Base-by-base conservation (phyloP, 2,797 vertebrate genomes). In the Oreonectes daqikongensis region DNA sequence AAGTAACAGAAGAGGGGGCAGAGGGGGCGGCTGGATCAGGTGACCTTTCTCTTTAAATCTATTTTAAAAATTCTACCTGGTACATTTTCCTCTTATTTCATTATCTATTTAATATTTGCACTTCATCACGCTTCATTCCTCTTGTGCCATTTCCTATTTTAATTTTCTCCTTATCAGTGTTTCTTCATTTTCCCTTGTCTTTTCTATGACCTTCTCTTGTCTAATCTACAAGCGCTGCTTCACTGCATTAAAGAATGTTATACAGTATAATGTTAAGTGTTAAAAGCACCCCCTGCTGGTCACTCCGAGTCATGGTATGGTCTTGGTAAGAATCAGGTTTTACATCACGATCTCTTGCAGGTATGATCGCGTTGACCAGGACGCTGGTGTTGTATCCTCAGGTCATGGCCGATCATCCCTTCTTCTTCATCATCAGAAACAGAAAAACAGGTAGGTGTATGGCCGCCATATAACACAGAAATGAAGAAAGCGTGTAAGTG, bases 401-500 rank as follows among this genome's bases (percentile, higher is more conserved):
- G 52, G 95, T 99, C 80, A 99, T 99, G 91, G 95, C 95, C 0
- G 98, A 99, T 86, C 98, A 99, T 84, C 98, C 98, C 0, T 99
- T 99, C 89, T 95, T 99, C 88, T 99, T 99, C 72, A 82, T 98
- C 88, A 93, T 99, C 88, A 94, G 96, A 88, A 96, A 95, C 82
- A 94, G 94, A 84, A 96, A 87, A 90, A 96, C 95, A 93, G 96
- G 97, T 98, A 57, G 87, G 91, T n/a, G n/a, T n/a, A 15, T 24
- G 22, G 1, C 26, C 15, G 32, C 28, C 11, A 7, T 18, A 14
- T 30, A 2, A n/a, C 59, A 61, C 8, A 61, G 2, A 60, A 60
- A 28, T n/a, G 24, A 24, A 53, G 5, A 4, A 53, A 11, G 11
- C 20, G 11, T 53, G 17, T n/a, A 20, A 14, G 32, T 59, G 0